Evolutionary conservation across 2,113 vertebrate species (phyloP).

Genomic region (Rhodinocichla rosea): DNA sequence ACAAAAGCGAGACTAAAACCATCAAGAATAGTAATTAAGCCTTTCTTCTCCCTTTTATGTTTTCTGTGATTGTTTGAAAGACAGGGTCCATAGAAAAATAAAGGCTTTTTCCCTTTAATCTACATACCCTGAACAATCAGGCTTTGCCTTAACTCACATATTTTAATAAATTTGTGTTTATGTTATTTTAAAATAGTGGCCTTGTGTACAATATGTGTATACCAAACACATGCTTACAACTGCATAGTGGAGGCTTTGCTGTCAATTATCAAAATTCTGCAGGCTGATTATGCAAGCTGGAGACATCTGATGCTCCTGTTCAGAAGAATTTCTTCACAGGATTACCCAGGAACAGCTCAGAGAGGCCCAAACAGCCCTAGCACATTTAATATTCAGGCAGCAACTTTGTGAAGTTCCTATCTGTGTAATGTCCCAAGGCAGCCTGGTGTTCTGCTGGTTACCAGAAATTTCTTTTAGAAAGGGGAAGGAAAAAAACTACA

Average conservation of each 20-base stretch:
- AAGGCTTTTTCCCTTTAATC: not conserved
- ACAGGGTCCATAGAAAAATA: not conserved
- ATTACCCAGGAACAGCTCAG: not conserved
- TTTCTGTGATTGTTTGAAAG: not conserved
- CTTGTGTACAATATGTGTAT: not conserved
- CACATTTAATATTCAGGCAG: not conserved
- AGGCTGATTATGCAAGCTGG: not conserved
- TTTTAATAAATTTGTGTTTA: not conserved
- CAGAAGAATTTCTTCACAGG: not conserved
- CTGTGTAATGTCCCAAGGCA: not conserved
- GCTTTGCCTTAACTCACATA: not conserved
- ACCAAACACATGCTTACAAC: not conserved
- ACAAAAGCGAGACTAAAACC: not conserved
- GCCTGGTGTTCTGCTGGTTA: not conserved
- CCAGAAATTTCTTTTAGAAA: constrained; percentile 7
- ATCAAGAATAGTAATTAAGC: not conserved
- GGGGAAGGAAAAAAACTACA: not conserved
- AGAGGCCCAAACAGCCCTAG: not conserved
- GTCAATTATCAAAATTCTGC: not conserved
- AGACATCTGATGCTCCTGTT: not conserved
- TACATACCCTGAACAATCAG: not conserved
- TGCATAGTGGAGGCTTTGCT: not conserved
- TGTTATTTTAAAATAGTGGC: not conserved
- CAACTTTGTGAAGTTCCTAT: not conserved
- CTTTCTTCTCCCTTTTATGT: not conserved